These are phyloP conservation scores for Mesorhabditis sp. DNA, from an alignment of 2,888 invertebrate genomes.

Conservation along the genomic window DNA sequence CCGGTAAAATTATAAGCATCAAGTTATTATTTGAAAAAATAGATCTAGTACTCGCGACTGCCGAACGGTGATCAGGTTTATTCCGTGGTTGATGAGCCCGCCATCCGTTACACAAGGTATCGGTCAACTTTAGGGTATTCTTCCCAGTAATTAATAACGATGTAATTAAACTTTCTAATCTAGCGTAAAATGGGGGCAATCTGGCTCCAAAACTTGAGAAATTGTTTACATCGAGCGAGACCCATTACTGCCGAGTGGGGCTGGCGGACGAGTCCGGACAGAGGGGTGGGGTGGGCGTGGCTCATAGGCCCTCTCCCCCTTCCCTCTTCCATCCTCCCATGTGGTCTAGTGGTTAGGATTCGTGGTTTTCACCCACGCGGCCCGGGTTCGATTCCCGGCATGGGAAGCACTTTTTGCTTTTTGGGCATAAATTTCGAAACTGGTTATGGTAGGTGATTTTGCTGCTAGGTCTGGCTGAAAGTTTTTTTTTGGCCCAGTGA, in stretches of 20 bases:
- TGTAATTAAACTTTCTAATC: no score
- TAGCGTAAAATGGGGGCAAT: no score
- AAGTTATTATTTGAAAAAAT: background rate
- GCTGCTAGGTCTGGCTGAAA: no score
- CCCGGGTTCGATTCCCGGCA: constrained; percentile 59
- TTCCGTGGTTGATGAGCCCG: constrained; percentile 56
- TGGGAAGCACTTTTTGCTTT: constrained; percentile 2
- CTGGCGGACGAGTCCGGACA: no score
- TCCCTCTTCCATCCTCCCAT: constrained; percentile 24
- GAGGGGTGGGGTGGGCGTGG: no score
- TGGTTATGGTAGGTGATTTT: no score
- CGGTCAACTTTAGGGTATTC: no score
- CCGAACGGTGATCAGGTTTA: constrained; percentile 51
- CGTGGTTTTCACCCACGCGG: constrained; percentile 58
- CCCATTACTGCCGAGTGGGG: no score
- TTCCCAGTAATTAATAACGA: no score
- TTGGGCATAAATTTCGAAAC: background rate
- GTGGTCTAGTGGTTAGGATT: constrained; percentile 59
- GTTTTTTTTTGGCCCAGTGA: background rate
- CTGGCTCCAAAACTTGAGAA: no score
- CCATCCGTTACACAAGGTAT: constrained; percentile 48
- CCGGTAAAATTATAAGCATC: constrained; percentile 7
- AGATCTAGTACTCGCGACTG: constrained; percentile 44
- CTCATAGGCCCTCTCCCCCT: no score
- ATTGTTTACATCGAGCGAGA: no score